These are phyloP conservation scores for Folsomia manolachei DNA, from an alignment of 2,888 invertebrate species.

Conservation along the genomic window DNA sequence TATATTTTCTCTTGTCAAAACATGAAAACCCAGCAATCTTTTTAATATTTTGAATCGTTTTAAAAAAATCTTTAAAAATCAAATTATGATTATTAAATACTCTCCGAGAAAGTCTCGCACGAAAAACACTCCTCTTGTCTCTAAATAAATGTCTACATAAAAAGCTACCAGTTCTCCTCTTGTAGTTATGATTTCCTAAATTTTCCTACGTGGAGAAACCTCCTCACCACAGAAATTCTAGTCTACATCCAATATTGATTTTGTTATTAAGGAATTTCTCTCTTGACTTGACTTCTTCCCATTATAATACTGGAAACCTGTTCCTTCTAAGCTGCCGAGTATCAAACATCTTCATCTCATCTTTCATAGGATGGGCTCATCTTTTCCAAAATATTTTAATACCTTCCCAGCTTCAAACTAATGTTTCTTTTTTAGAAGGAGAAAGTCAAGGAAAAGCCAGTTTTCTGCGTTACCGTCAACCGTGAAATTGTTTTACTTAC, in stretches of 20 bases:
- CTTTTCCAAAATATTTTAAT: not conserved
- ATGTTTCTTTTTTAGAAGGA: not conserved
- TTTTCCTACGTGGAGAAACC: not conserved
- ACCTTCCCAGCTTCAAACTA: not conserved
- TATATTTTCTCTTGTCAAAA: too few relatives aligned
- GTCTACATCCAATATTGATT: slow-evolving; percentile 49
- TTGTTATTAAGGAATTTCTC: slow-evolving; percentile 46
- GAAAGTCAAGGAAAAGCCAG: not conserved
- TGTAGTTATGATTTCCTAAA: not conserved
- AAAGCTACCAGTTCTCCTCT: too few relatives aligned
- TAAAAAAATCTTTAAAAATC: too few relatives aligned
- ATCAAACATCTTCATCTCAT: not conserved
- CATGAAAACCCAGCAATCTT: too few relatives aligned
- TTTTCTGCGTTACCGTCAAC: not conserved
- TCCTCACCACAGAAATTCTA: not conserved
- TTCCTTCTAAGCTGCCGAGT: not conserved
- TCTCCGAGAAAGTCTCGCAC: too few relatives aligned
- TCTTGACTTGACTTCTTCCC: not conserved
- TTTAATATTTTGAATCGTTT: too few relatives aligned
- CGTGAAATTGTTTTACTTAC: not conserved
- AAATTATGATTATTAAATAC: too few relatives aligned
- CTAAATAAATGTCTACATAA: too few relatives aligned
- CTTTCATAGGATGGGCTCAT: not conserved
- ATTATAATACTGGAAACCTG: not conserved
- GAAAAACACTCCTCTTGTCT: too few relatives aligned